A percentile compares a stretch with the other conserved stretches of the same genome.
Evolutionary conservation across 1,140 invertebrate genomes (phyloP).

Genomic region (Drosophila albomicans): DNA sequence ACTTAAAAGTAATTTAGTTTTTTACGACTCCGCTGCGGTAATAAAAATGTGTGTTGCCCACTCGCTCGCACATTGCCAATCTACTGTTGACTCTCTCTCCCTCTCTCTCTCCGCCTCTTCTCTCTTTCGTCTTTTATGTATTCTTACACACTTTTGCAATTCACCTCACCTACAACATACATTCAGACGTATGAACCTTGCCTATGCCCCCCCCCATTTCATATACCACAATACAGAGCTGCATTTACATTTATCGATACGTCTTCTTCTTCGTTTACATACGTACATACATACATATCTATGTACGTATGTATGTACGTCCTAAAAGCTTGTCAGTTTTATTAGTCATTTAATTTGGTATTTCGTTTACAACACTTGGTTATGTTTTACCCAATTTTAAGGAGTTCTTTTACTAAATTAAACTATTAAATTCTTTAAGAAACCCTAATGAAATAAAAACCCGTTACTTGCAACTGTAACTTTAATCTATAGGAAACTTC

Average conservation of each 20-base stretch:
- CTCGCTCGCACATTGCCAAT: conserved; percentile 37
- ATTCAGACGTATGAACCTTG: conserved; percentile 17
- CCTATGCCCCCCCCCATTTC: neutral
- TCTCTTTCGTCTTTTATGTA: conserved; percentile 12
- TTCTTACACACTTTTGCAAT: conserved; percentile 37
- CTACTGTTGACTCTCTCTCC: neutral
- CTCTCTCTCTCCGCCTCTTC: conserved; percentile 2
- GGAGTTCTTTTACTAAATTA: no score
- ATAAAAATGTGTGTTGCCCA: conserved; percentile 75
- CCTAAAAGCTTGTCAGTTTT: neutral
- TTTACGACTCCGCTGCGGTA: conserved; percentile 80
- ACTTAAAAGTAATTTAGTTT: conserved; percentile 84
- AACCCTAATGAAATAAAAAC: no score
- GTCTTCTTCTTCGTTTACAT: conserved; percentile 43
- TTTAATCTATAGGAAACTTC: no score
- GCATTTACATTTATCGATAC: conserved; percentile 82
- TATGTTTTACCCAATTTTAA: neutral
- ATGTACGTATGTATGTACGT: no score
- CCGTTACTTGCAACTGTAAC: no score
- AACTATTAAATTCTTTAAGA: no score
- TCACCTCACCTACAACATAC: conserved; percentile 68
- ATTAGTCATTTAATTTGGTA: neutral
- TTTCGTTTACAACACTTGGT: neutral
- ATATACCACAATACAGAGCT: conserved; percentile 5
- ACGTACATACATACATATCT: no score